Evolutionary conservation across 1,140 invertebrate species (phyloP).

Genomic region (Samia ricini): DNA sequence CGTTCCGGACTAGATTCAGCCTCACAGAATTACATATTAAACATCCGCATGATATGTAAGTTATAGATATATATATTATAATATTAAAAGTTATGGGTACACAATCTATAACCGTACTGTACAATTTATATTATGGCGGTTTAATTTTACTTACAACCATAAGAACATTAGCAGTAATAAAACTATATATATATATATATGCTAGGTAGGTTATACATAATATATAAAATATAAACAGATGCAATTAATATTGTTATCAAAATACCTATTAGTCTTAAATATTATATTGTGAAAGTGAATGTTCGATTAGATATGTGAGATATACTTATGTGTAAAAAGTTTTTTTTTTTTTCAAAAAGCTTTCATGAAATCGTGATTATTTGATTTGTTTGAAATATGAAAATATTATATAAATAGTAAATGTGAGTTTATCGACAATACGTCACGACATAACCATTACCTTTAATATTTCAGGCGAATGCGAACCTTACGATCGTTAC

Average conservation of each 20-base stretch:
- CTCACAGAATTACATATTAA: conserved; percentile 50
- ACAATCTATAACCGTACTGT: conserved; percentile 65
- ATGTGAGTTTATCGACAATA: conserved; percentile 12
- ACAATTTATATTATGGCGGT: conserved; percentile 66
- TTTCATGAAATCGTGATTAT: conserved; percentile 32
- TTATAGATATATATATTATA: conserved; percentile 61
- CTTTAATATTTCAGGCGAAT: conserved; percentile 1
- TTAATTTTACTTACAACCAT: conserved; percentile 64
- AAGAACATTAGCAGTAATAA: conserved; percentile 43
- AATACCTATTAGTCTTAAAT: conserved; percentile 62
- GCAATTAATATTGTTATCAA: conserved; percentile 73
- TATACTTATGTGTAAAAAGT: conserved; percentile 55
- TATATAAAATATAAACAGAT: conserved; percentile 45
- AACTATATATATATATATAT: conserved; percentile 52
- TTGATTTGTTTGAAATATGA: conserved; percentile 54
- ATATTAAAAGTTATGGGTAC: conserved; percentile 59
- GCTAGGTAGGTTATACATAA: conserved; percentile 32
- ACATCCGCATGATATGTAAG: conserved; percentile 71
- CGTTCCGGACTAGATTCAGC: conserved; percentile 51
- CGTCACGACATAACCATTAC: background rate
- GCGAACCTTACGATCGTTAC: conserved; percentile 22
- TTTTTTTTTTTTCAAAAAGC: conserved; percentile 65
- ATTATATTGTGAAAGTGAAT: conserved; percentile 59
- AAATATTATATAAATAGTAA: conserved; percentile 65
- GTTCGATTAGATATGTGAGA: conserved; percentile 71